Evolutionary conservation across 2,888 invertebrate species (phyloP), one percentile per base, ranked within the genome.

Genomic region (Charanyca ferruginea): DNA sequence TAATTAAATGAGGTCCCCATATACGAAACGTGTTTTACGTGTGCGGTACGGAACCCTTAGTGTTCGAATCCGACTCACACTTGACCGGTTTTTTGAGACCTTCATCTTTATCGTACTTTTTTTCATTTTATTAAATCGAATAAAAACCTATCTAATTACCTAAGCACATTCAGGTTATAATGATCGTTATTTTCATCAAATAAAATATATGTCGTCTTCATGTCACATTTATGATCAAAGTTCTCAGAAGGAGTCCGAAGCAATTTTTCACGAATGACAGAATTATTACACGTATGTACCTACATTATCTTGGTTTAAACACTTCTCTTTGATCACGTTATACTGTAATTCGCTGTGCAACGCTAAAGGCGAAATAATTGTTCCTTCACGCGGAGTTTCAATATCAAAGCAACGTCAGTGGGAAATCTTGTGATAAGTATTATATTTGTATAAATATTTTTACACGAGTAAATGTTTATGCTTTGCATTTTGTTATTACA

Each of bases 301-400:
- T 44, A 48, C 42, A 44, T 47, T 69, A 51, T 41, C 44, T 41
- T 20, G 35, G 42, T 65, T 49, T 28, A 49, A 71, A 58, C 25
- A n/a, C n/a, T 23, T 41, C 3, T 3, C 73, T 66, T 73, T 73
- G 66, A 66, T 72, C 65, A 20, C 28, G n/a, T 20, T 32, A 23
- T 23, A 16, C 22, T 63, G 32, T 32, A 63, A 55, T 45, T 54
- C 44, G n/a, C 32, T 28, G 62, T 62, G 52, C 42, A 53, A n/a
- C 22, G 13, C 28, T 32, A 3, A 7, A 11, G 20, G 32, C 44
- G 23, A 49, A 54, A 22, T 70, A 53, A 54, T 61, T 49, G 48
- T 54, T 54, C 42, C 18, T 49, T 54, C 22, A 22, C 28, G 42
- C 22, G 3, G 38, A 41, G 48, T 38, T 49, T 47, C 11, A n/a